A percentile compares a stretch with the other conserved stretches of the same genome.
These are phyloP conservation scores for Abscondita cerata DNA, from an alignment of 2,888 invertebrate species.

Conservation along the genomic window DNA sequence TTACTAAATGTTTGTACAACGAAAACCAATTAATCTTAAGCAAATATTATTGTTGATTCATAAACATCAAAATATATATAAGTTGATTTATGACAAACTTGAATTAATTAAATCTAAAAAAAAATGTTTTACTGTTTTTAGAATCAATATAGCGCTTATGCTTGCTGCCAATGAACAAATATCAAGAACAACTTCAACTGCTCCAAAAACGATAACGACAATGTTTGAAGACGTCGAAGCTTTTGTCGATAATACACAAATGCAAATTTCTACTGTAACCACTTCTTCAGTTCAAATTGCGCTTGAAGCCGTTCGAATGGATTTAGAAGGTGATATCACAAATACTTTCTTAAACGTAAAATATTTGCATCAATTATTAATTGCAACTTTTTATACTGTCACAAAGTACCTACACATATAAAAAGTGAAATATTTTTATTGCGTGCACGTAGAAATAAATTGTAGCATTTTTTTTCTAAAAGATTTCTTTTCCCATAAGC, in stretches of 20 bases:
- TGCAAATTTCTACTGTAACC: conserved; percentile 63
- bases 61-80: no score
- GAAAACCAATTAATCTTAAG: no score
- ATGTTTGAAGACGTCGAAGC: conserved; percentile 68
- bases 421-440: conserved; percentile 6
- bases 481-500: no score
- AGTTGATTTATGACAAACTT: no score
- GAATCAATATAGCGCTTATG: conserved; percentile 66
- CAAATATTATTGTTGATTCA: no score
- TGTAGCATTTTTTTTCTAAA: no score
- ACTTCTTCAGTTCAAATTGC: conserved; percentile 66
- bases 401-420: conserved; percentile 6
- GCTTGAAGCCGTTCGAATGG: conserved; percentile 66
- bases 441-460: no score
- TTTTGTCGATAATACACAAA: conserved; percentile 69
- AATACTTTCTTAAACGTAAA: no score
- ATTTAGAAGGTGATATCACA: conserved; percentile 67
- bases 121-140: conserved; percentile 50
- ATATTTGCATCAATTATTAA: no score
- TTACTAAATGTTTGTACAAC: no score
- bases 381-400: no score
- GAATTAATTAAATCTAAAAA: no score
- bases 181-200: conserved; percentile 63
- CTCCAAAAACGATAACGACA: conserved; percentile 63
- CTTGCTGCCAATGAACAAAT: conserved; percentile 70